Conservation (phyloP, 2,888 invertebrate genomes). For the Metacarcinus magister region DNA sequence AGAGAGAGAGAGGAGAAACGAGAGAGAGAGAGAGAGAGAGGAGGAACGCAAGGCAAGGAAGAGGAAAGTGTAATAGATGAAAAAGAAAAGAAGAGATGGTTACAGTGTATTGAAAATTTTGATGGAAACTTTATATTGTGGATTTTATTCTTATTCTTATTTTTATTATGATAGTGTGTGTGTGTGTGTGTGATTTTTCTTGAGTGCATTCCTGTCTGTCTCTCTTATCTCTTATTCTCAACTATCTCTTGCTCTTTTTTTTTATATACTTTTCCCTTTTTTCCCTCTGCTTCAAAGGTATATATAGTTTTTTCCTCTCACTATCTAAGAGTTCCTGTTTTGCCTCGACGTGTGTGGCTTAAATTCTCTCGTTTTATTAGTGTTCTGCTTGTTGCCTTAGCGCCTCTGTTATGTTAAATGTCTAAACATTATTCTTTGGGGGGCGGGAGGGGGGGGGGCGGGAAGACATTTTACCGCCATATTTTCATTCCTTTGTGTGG, state of each 20-base stretch:
- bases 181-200: neutral
- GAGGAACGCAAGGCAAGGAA: neutral
- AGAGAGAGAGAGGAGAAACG: neutral
- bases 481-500: conserved; percentile 4
- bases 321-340: neutral
- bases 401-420: neutral
- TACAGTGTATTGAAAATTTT: no score
- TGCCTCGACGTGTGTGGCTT: neutral
- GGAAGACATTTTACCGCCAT: neutral
- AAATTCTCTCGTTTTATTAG: neutral
- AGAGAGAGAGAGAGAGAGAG: neutral
- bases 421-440: neutral
- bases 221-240: neutral
- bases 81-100: neutral
- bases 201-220: neutral
- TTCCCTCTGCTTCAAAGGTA: neutral
- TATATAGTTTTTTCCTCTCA: neutral
- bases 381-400: neutral
- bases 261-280: neutral
- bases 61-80: neutral
- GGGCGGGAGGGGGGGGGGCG: neutral
- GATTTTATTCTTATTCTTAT: neutral
- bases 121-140: no score
- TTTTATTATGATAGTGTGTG: neutral
- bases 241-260: neutral